phyloP scores from a whole-genome alignment of 2,888 invertebrate genomes.

The Druceiella hillmani region DNA sequence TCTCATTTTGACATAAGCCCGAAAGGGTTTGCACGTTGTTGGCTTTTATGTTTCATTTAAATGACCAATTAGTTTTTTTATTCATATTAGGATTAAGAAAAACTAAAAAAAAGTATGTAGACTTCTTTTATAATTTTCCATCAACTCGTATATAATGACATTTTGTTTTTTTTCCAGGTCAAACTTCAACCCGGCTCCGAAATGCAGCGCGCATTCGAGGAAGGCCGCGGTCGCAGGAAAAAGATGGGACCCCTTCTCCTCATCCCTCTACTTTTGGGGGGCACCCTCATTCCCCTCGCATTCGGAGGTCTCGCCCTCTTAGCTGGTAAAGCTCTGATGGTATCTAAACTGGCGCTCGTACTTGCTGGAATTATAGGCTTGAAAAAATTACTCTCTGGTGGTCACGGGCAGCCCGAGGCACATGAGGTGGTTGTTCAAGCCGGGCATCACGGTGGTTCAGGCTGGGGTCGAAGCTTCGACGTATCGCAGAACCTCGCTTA shows the following conservation, averaged over 20 bases:
- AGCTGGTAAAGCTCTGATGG: conserved; percentile 81
- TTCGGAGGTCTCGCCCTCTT: conserved; percentile 76
- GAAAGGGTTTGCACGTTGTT: no score
- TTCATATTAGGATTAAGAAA: no score
- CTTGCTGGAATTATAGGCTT: conserved; percentile 79
- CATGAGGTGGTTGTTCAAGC: conserved; percentile 69
- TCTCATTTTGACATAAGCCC: no score
- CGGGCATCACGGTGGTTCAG: conserved; percentile 59
- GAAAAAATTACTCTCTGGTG: conserved; percentile 72
- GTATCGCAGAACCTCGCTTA: conserved; percentile 56
- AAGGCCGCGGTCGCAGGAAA: conserved; percentile 66
- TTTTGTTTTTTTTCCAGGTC: conserved; percentile 55
- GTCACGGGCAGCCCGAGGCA: conserved; percentile 58
- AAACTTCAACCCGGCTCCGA: conserved; percentile 69
- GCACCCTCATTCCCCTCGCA: conserved; percentile 75
- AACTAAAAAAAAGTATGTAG: no score
- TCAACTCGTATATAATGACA: no score
- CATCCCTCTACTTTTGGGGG: conserved; percentile 73
- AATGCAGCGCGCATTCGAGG: conserved; percentile 57
- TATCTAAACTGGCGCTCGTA: conserved; percentile 77
- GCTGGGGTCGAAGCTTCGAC: conserved; percentile 61
- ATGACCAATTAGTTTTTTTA: no score
- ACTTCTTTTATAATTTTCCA: no score
- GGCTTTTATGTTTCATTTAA: no score
- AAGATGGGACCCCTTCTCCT: conserved; percentile 69